phyloP scores from a whole-genome alignment of 2,888 invertebrate genomes.

The Eretmocerus hayati region DNA sequence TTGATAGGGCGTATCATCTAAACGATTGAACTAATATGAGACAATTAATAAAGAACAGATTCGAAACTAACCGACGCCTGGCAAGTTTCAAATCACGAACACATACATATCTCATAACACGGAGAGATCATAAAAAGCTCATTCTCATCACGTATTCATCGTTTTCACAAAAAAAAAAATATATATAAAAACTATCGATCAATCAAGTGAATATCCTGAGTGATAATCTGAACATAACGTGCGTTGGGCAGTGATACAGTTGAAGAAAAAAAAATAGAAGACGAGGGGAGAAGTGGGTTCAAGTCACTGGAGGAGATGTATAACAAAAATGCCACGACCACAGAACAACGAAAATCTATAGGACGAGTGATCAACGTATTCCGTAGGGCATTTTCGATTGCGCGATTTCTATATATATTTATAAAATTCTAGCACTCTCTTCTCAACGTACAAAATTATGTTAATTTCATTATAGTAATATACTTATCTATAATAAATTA shows the following conservation, averaged over 20 bases:
- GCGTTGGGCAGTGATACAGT: constrained; percentile 7
- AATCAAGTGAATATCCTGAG: constrained; percentile 11
- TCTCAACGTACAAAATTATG: constrained; percentile 19
- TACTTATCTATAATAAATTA: constrained; percentile 21
- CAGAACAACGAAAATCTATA: constrained; percentile 31
- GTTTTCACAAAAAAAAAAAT: constrained; percentile 5
- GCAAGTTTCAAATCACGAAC: constrained; percentile 1
- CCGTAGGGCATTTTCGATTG: constrained; percentile 36
- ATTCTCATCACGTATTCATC: constrained; percentile 5
- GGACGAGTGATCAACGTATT: constrained; percentile 31
- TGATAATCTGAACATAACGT: constrained; percentile 5
- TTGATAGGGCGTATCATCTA: constrained; percentile 21
- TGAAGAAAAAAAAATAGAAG: background rate
- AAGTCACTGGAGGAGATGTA: constrained; percentile 45
- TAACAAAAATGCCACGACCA: constrained; percentile 32
- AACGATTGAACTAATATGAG: too few species aligned
- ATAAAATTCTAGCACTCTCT: too few species aligned
- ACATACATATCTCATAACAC: background rate
- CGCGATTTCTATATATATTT: too few species aligned
- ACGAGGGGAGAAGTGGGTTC: background rate
- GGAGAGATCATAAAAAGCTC: constrained; percentile 11
- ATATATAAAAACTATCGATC: too few species aligned
- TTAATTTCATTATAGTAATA: constrained; percentile 34
- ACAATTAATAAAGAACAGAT: background rate
- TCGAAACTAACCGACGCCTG: constrained; percentile 9